Base-by-base conservation (phyloP, 1,140 invertebrate species). In the Drosophila tristis region DNA sequence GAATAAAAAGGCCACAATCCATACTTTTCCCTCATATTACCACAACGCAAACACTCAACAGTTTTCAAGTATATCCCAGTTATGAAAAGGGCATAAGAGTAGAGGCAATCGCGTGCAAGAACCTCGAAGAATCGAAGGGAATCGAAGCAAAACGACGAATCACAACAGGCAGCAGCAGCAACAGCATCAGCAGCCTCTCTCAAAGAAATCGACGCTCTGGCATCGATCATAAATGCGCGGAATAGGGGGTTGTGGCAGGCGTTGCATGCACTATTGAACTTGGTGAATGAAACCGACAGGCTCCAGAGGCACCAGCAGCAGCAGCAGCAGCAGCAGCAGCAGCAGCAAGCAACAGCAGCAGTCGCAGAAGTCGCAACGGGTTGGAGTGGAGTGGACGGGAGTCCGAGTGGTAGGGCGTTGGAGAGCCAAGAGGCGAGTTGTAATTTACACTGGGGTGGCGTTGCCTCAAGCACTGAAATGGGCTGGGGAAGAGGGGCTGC, bases 181-280 rank as follows among this genome's bases (percentile, higher is more conserved):
- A 9, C 29, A 31, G 29, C 29, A 20, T 20, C 20, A 20, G 35
- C 9, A 39, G 35, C 11, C 11, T 39, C 35, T 4, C 61, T 61
- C 55, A 66, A 77, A 72, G 74, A 78, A 87, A 87, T 87, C 84
- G 84, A 79, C 35, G 4, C 74, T 79, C 56, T 76, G 75, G 84
- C 75, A 87, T 87, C 84, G 84, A 87, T 87, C 84, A 89, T 87
- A 87, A 87, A 89, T 80, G 82, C 48, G 8, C 5, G 23, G 57
- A 51, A 39, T n/a, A 55, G 31, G 47, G 51, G 8, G 59, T 81
- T 55, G 63, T 68, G 61, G 75, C 65, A 61, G 61, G 71, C 80
- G 70, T 89, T 80, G 84, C 85, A 89, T 89, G 84, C 84, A 89
- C 84, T 89, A 89, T 89, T 89, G 84, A 89, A 89, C 84, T 89